phyloP scores from a whole-genome alignment of 2,113 vertebrate species.

The Aegotheles bennettii region DNA sequence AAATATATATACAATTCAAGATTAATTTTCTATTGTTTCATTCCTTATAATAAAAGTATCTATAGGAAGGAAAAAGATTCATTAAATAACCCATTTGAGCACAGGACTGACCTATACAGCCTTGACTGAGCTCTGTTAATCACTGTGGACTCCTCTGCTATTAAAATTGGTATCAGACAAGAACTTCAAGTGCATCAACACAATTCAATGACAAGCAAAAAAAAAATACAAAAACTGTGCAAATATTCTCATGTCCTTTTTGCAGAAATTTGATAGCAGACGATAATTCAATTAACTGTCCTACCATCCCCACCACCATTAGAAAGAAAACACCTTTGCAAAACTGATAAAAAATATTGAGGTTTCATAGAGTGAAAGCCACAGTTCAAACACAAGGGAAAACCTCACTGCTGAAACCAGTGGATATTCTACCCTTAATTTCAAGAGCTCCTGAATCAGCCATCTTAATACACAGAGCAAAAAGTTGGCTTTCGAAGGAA shows the following conservation, averaged over 20 bases:
- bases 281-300: slow-evolving; percentile 8
- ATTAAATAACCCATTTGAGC: neutral
- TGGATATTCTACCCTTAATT: neutral
- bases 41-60: neutral
- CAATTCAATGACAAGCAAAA: neutral
- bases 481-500: neutral
- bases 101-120: neutral
- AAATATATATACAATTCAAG: neutral
- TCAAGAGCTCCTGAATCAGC: neutral
- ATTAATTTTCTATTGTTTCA: neutral
- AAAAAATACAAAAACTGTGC: neutral
- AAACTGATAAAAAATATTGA: neutral
- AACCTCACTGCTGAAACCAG: neutral
- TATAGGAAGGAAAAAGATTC: neutral
- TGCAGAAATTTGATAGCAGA: slow-evolving; percentile 22
- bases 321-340: neutral
- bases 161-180: neutral
- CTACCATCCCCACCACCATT: neutral
- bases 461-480: neutral
- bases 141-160: neutral
- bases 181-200: neutral
- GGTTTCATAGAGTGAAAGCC: neutral
- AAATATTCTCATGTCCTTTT: neutral
- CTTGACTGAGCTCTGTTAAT: neutral
- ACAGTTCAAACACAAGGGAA: neutral